Conservation (phyloP, 2,888 invertebrate species). For the Macrophya annulata region DNA sequence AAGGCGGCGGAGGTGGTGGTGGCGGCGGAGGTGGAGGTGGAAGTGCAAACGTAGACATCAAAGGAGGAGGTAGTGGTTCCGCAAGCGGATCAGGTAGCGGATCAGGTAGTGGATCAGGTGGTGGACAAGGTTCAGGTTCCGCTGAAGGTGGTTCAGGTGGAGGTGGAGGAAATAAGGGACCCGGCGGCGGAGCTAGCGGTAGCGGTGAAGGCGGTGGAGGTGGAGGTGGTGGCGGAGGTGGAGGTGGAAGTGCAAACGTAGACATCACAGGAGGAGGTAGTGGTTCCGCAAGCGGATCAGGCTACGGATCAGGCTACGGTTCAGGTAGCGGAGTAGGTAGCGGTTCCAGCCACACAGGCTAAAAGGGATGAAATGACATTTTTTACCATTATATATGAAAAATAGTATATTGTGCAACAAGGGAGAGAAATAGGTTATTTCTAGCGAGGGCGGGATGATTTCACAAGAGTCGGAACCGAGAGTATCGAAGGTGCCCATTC, state of each 20-base stretch:
- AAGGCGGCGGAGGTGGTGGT: not conserved
- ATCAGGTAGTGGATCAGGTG: not conserved
- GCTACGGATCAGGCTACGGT: not conserved
- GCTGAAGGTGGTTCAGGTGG: too few relatives aligned
- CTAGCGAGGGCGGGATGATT: too few relatives aligned
- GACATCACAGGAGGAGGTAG: not conserved
- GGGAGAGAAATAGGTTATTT: too few relatives aligned
- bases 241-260: not conserved
- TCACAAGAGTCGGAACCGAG: too few relatives aligned
- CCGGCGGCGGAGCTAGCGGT: not conserved
- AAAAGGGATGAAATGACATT: too few relatives aligned
- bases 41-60: not conserved
- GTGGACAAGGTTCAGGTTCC: too few relatives aligned
- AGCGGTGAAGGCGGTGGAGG: not conserved
- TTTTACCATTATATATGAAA: too few relatives aligned
- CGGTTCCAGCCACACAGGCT: too few relatives aligned
- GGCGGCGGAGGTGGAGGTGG: not conserved
- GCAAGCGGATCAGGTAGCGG: not conserved
- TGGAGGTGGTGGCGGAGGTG: not conserved
- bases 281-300: not conserved
- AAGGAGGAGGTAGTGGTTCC: not conserved
- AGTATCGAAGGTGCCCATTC: too few relatives aligned
- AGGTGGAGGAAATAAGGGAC: too few relatives aligned
- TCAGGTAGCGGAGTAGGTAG: not conserved
- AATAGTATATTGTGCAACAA: too few relatives aligned